Base-by-base conservation (phyloP, 2,797 vertebrate genomes). In the Peromyscus melanophrys region DNA sequence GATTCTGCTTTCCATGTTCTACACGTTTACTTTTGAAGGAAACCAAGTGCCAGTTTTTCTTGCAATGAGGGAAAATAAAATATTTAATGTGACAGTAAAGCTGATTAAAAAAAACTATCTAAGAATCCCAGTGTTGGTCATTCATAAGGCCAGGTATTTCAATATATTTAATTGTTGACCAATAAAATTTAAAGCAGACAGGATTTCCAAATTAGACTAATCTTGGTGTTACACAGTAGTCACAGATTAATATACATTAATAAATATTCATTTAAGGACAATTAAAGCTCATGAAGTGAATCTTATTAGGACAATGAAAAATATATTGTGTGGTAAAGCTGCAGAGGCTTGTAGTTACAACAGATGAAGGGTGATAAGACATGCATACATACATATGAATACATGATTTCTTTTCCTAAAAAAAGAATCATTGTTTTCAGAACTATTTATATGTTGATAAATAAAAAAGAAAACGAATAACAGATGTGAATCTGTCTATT, bases 1-100 rank as follows among this genome's bases (percentile, higher is more conserved):
- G 2, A 77, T 91, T 83, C 55, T 82, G 40, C 29, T 96, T 96
- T 63, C 75, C 49, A 43, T 19, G n/a, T 37, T 80, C 31, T 93
- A 61, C 80, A 31, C 34, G 7, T 10, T 23, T 82, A 19, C 7
- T 86, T 9, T 43, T 83, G 23, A 92, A 93, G 55, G 10, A 34
- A 69, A 23, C 84, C 34, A 78, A 31, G 17, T 69, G 67, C 14
- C 2, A 14, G 84, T 59, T 10, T 4, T 86, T 89, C 83, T 94
- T 96, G 14, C 93, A 87, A 89, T 59, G 14, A 89, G 21, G n/a
- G 63, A 92, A 83, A 76, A 25, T 59, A 67, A 96, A 88, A 40
- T 29, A 69, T 57, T 75, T 80, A 65, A 92, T 69, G 27, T 75
- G 55, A 67, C 9, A 37, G 8, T 81, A 94, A 90, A 83, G 7